These are phyloP conservation scores for Melieria omissa DNA, from an alignment of 2,888 invertebrate genomes.

Conservation along the genomic window DNA sequence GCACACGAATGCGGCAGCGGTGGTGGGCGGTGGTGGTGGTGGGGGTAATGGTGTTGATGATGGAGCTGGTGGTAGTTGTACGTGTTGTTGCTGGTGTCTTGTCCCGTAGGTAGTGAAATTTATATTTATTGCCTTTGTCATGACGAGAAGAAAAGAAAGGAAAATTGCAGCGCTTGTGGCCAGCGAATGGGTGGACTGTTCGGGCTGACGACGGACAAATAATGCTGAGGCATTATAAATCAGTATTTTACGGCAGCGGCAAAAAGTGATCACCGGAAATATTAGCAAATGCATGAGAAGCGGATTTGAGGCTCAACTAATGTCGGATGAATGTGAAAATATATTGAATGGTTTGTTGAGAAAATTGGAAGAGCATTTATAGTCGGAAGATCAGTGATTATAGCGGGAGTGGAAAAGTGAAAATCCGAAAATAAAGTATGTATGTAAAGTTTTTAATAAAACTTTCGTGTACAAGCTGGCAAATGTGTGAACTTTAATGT, in stretches of 20 bases:
- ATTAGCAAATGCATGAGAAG: too few relatives aligned
- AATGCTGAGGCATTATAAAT: background rate
- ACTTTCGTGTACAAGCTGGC: too few relatives aligned
- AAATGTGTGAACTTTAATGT: background rate
- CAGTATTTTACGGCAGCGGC: background rate
- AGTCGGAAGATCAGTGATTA: too few relatives aligned
- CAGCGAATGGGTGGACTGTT: background rate
- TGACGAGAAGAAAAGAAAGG: background rate
- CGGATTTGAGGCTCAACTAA: too few relatives aligned
- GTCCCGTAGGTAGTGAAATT: constrained; percentile 37
- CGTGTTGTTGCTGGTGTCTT: constrained; percentile 19
- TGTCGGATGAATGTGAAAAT: too few relatives aligned
- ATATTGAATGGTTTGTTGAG: too few relatives aligned
- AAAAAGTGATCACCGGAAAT: too few relatives aligned
- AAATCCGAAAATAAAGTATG: too few relatives aligned
- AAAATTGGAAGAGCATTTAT: too few relatives aligned
- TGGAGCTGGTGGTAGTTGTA: background rate
- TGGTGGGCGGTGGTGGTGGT: constrained; percentile 6
- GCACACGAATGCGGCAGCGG: constrained; percentile 5
- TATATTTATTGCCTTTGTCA: constrained; percentile 47
- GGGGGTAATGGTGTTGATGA: constrained; percentile 28
- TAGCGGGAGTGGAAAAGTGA: too few relatives aligned
- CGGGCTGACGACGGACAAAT: background rate
- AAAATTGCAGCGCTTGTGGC: too few relatives aligned
- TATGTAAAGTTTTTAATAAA: too few relatives aligned